These are phyloP conservation scores for Bruchidius siliquastri DNA, from an alignment of 2,888 invertebrate genomes.

Conservation along the genomic window DNA sequence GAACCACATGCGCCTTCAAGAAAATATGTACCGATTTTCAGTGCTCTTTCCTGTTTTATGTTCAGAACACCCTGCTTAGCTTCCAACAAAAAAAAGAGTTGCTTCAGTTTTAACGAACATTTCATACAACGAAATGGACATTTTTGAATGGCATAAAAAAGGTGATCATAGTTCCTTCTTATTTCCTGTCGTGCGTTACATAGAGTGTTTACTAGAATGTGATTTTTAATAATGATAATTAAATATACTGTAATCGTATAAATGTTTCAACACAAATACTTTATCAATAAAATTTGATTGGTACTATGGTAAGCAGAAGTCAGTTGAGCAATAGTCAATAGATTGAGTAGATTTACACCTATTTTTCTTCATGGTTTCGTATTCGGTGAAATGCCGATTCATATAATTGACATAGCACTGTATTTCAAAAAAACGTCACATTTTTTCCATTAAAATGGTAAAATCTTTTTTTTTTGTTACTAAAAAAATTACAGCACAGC, in stretches of 20 bases:
- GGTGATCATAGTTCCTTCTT: background rate
- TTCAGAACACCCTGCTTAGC: too few species aligned
- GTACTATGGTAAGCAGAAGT: background rate
- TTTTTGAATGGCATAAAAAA: background rate
- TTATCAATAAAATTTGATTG: background rate
- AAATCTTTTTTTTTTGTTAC: too few species aligned
- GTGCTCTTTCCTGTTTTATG: too few species aligned
- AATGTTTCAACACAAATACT: background rate
- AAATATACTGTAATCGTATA: background rate
- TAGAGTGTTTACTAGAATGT: background rate
- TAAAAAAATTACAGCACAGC: too few species aligned
- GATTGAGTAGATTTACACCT: background rate
- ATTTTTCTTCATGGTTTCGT: too few species aligned
- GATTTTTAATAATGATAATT: background rate
- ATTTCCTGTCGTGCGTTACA: background rate
- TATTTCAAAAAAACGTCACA: too few species aligned
- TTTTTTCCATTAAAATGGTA: too few species aligned
- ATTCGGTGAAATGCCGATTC: too few species aligned
- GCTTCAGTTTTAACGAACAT: background rate
- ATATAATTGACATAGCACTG: too few species aligned
- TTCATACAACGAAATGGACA: background rate
- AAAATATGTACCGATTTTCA: too few species aligned
- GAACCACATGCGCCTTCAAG: too few species aligned
- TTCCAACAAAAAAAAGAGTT: too few species aligned
- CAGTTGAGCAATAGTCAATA: background rate